phyloP scores from a whole-genome alignment of 1,140 invertebrate species.

The Ridgeia piscesae region DNA sequence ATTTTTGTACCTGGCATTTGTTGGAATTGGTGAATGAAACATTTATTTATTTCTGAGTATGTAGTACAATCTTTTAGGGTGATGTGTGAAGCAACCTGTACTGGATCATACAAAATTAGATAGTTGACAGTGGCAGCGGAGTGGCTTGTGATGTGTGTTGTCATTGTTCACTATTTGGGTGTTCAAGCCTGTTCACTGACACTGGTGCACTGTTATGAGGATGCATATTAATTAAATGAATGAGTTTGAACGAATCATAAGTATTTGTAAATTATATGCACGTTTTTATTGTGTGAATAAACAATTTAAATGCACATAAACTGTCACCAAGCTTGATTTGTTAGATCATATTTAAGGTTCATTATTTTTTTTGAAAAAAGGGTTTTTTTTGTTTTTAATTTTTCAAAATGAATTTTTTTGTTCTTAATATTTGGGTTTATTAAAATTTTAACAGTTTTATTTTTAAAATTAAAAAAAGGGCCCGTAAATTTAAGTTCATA shows the following conservation, averaged over 20 bases:
- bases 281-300: background rate
- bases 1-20: background rate
- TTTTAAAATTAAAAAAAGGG: too few relatives aligned
- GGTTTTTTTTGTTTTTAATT: too few relatives aligned
- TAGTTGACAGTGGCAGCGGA: too few relatives aligned
- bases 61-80: background rate
- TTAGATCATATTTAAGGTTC: background rate
- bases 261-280: background rate
- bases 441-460: too few relatives aligned
- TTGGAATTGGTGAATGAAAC: background rate
- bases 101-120: background rate
- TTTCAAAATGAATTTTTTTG: too few relatives aligned
- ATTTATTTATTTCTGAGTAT: constrained; percentile 17
- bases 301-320: background rate
- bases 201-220: background rate
- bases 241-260: background rate
- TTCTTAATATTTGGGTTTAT: too few relatives aligned
- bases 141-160: background rate
- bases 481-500: too few relatives aligned
- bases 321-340: background rate
- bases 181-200: background rate
- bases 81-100: background rate
- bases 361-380: background rate
- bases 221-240: background rate
- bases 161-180: background rate